Evolutionary conservation across 2,113 vertebrate species (phyloP).

Genomic region (Gavia stellata): DNA sequence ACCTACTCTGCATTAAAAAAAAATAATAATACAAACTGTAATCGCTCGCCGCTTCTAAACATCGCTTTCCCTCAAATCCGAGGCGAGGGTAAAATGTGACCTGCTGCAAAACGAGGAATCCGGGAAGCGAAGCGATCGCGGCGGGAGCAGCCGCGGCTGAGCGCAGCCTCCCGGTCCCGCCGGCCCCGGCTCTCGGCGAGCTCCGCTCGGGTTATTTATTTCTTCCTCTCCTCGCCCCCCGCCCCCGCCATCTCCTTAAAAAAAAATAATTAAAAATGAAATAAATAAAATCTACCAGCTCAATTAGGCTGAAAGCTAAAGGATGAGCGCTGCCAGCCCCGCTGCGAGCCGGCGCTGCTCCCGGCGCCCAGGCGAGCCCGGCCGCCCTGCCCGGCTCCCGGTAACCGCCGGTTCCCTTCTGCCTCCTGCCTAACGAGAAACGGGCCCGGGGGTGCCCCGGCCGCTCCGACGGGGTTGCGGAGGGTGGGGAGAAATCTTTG

Average conservation of each 20-base stretch:
- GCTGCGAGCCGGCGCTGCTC: neutral
- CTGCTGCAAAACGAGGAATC: neutral
- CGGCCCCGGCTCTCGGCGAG: neutral
- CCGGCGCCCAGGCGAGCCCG: neutral
- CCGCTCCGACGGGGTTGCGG: neutral
- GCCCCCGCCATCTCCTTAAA: neutral
- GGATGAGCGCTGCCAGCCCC: neutral
- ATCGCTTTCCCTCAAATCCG: neutral
- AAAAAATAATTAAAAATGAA: neutral
- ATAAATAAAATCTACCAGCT: neutral
- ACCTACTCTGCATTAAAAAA: neutral
- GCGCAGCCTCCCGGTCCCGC: neutral
- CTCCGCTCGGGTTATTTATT: conserved; percentile 25
- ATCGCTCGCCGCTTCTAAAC: neutral
- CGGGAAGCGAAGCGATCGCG: neutral
- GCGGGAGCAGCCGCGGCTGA: neutral
- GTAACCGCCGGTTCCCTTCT: neutral
- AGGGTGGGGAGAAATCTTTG: neutral
- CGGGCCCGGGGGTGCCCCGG: neutral
- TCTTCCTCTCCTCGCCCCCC: neutral
- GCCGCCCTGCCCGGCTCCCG: neutral
- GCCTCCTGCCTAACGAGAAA: conserved; percentile 29
- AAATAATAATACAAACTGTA: neutral
- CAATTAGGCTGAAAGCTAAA: conserved; percentile 43
- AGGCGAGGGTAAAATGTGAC: neutral